A percentile compares a stretch with the other conserved stretches of the same genome.
Evolutionary conservation across 2,797 vertebrate genomes (phyloP).

Genomic region (Hydrocynus forskahlii): DNA sequence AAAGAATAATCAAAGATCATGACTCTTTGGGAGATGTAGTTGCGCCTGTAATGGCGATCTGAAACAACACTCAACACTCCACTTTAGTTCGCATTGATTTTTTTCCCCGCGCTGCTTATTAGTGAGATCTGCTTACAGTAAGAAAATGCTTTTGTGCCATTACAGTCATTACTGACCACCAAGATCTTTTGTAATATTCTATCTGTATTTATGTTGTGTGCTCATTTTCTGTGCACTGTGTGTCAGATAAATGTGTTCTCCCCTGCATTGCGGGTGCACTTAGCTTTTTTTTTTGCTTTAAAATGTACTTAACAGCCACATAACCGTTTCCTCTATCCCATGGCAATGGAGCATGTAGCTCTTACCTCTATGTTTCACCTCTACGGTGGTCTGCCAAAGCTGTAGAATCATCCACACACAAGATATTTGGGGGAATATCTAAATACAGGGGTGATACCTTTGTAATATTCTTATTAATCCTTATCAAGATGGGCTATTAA

Average conservation of each 20-base stretch:
- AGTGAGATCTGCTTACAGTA: not conserved
- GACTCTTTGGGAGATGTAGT: not conserved
- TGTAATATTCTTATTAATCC: no score
- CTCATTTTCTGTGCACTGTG: not conserved
- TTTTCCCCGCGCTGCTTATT: not conserved
- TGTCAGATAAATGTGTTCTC: not conserved
- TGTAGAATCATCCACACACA: no score
- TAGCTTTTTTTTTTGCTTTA: not conserved
- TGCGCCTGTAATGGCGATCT: not conserved
- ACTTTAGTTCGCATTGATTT: not conserved
- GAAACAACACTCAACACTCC: not conserved
- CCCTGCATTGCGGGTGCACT: not conserved
- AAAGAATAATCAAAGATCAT: not conserved
- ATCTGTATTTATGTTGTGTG: not conserved
- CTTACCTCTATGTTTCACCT: not conserved
- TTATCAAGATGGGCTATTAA: not conserved
- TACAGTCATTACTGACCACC: conserved; percentile 23
- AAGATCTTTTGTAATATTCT: not conserved
- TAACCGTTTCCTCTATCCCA: not conserved
- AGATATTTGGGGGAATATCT: no score
- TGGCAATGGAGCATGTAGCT: no score
- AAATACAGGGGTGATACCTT: no score
- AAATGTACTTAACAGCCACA: not conserved
- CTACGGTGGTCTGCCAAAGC: not conserved
- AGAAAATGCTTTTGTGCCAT: not conserved